Base-by-base conservation (phyloP, 1,140 invertebrate species). In the Rhyacophila brunnea region DNA sequence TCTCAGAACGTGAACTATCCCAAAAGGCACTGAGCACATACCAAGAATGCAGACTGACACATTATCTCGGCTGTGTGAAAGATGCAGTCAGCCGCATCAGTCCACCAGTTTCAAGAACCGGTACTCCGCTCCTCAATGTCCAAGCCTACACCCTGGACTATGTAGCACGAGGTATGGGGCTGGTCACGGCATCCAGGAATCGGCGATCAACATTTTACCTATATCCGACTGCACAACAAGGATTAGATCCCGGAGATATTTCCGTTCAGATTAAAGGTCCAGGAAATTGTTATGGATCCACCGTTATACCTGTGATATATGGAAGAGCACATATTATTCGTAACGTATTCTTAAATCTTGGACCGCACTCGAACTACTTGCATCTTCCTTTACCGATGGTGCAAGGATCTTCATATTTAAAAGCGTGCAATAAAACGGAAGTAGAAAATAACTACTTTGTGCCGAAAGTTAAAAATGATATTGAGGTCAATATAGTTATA, bases 81-180 rank as follows among this genome's bases (percentile, higher is more conserved):
- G 64, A 75, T 58, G 72, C 75, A n/a, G 66, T 80, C n/a, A 66
- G 66, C 3, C 73, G 74, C 62, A 34, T 79, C 40, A 71, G 70
- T 49, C 75, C 76, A 28, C 67, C 74, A 1, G 68, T 74, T 4
- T 72, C 71, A 19, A 76, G 73, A 28, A 58, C 72, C 20, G 66
- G 59, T 1, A 71, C 69, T 9, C 72, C 69, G 63, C 55, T 59
- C 40, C 47, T 62, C 19, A 54, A 61, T 13, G 36, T 60, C 28
- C 70, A 75, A 65, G 65, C 66, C 15, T 75, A 75, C 56, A 78
- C 74, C n/a, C 66, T 77, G 6, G 74, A 78, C 59, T 84, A 82
- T 58, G 70, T 83, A 1, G 81, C 79, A 10, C 74, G 76, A 66
- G 82, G 83, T 18, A 82, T 82, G 67, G 83, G 83, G 2, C 69